Base-by-base conservation (phyloP, 2,113 vertebrate species). In the Odocoileus virginianus region DNA sequence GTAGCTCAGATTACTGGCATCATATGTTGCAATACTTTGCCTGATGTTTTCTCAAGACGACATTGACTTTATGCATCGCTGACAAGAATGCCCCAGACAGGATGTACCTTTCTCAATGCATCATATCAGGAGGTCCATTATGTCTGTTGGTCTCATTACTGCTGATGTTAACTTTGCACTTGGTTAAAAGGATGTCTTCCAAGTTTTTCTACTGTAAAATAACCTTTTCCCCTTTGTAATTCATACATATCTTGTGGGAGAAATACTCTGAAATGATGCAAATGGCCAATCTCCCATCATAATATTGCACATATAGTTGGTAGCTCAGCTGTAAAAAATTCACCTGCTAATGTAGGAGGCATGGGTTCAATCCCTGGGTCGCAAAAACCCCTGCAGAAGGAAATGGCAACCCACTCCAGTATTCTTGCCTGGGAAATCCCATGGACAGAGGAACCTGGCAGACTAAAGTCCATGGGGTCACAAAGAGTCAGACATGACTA, bases 341-440 rank as follows among this genome's bases (percentile, higher is more conserved):
- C 36, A 74, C 71, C 71, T 74, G 36, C 11, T 11, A 3, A 14
- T 27, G 36, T 25, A 43, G 71, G 11, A 74, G 71, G 36, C 21
- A 0, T 0, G 1, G 36, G 36, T 25, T 43, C 36, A 27, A 27
- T 76, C 23, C 36, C 36, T 76, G 36, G 23, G 36, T 76, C 0
- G 0, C 36, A 43, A 7, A 43, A 23, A 76, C 36, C 71, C 3
- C 23, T 40, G 12, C 23, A 25, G 71, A 43, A 76, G 36, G 71
- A 76, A 76, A 43, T 43, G 71, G 71, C 71, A 76, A 27, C 6
- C 5, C 71, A 43, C 23, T 14, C 36, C 71, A 76, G 71, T 76
- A 25, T 43, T 76, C 21, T 14, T 76, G 71, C 21, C 71, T 76
- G 36, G 71, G 71, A 76, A 76, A 76, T 27, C 23, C 71, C 36